phyloP scores from a whole-genome alignment of 2,113 vertebrate species.

The Archocentrus centrarchus region DNA sequence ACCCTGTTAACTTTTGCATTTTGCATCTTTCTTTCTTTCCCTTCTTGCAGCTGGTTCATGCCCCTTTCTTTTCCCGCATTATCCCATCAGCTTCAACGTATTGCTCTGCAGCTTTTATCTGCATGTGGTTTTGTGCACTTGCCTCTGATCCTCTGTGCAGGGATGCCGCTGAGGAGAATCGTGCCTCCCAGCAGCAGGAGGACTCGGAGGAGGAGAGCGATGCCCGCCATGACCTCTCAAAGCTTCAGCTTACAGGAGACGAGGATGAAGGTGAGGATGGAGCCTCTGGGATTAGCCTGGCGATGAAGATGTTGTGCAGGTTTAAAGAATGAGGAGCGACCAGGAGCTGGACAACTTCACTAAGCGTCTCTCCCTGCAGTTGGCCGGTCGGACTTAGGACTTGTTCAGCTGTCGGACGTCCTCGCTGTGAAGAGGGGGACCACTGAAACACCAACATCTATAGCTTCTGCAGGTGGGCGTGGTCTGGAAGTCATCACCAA shows the following conservation, averaged over 20 bases:
- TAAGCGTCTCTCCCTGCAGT: constrained; percentile 23
- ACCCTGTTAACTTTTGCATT: too few relatives aligned
- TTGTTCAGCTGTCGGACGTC: constrained; percentile 55
- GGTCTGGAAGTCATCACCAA: constrained; percentile 24
- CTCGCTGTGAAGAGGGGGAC: constrained; percentile 47
- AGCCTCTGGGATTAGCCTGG: not conserved
- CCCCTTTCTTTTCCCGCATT: not conserved
- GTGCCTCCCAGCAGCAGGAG: constrained; percentile 86
- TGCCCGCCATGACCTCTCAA: constrained; percentile 39
- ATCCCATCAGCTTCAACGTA: not conserved
- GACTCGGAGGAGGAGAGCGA: constrained; percentile 78
- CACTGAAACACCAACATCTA: constrained; percentile 33
- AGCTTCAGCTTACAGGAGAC: constrained; percentile 6
- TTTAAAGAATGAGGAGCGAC: constrained; percentile 23
- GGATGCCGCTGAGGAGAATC: constrained; percentile 83
- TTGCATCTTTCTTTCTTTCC: not conserved
- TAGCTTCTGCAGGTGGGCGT: constrained; percentile 56
- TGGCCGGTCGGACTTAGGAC: constrained; percentile 38
- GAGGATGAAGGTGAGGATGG: not conserved
- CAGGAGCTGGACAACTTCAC: constrained; percentile 61
- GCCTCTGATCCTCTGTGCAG: constrained; percentile 91
- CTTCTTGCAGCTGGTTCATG: not conserved
- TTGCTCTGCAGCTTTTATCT: not conserved
- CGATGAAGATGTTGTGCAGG: not conserved
- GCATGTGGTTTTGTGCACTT: constrained; percentile 76